phyloP scores from a whole-genome alignment of 2,888 invertebrate genomes.

The Mayetiola destructor region DNA sequence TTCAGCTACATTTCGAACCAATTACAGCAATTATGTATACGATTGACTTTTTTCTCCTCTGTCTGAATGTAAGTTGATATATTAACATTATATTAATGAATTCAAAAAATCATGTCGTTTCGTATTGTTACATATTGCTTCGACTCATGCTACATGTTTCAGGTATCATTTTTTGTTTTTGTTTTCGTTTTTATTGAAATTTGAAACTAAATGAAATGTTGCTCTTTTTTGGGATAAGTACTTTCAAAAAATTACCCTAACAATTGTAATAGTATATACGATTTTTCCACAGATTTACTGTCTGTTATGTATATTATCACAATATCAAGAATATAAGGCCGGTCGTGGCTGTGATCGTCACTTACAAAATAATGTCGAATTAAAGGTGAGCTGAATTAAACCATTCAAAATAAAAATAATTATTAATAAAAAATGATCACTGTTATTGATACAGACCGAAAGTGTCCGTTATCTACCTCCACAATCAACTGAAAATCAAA shows the following conservation, averaged over 20 bases:
- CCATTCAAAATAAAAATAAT: not conserved
- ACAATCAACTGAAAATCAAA: no score
- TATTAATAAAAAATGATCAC: no score
- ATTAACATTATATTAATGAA: not conserved
- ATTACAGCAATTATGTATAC: conserved; percentile 61
- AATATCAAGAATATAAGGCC: conserved; percentile 65
- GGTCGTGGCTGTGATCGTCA: conserved; percentile 58
- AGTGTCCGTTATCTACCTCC: no score
- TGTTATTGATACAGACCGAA: no score
- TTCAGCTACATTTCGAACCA: conserved; percentile 58
- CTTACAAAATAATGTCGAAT: conserved; percentile 32
- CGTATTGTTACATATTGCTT: no score
- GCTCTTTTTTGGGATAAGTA: no score
- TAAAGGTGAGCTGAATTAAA: conserved; percentile 8
- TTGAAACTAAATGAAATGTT: not conserved
- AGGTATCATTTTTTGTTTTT: no score
- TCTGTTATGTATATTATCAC: conserved; percentile 70
- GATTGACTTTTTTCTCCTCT: conserved; percentile 59
- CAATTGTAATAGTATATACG: not conserved
- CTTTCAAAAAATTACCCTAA: not conserved
- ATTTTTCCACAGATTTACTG: conserved; percentile 50
- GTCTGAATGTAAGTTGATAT: conserved; percentile 64
- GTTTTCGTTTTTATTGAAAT: no score
- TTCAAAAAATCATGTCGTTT: no score
- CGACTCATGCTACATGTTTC: not conserved